A percentile compares a stretch with the other conserved stretches of the same genome.
Evolutionary conservation across 1,140 invertebrate genomes (phyloP).

Genomic region (Nautilus pompilius): DNA sequence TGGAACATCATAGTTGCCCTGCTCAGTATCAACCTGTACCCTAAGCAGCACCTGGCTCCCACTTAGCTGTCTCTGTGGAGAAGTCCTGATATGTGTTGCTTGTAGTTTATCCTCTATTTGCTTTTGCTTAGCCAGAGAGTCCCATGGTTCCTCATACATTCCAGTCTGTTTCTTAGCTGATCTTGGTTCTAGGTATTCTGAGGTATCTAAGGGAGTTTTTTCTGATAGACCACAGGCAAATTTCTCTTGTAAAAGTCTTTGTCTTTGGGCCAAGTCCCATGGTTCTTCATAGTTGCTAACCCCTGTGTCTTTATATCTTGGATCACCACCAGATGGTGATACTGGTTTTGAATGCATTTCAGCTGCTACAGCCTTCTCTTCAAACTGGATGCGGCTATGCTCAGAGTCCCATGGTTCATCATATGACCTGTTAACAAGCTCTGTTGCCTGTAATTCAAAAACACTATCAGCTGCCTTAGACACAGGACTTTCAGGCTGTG

Average conservation of each 20-base stretch:
- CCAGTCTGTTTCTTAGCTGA: conserved; percentile 1
- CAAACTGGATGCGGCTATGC: conserved; percentile 8
- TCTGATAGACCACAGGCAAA: not conserved
- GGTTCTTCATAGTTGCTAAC: conserved; percentile 24
- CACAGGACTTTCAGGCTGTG: not conserved
- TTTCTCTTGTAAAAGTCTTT: conserved; percentile 2
- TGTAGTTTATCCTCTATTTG: conserved; percentile 27
- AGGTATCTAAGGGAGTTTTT: not conserved
- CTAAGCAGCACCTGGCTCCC: conserved; percentile 6
- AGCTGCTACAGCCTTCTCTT: conserved; percentile 5
- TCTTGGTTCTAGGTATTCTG: not conserved
- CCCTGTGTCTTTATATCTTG: not conserved
- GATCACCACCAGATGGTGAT: not conserved
- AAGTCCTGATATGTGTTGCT: conserved; percentile 14
- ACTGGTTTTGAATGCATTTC: conserved; percentile 3
- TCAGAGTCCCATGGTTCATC: conserved; percentile 26
- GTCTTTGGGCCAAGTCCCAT: conserved; percentile 20
- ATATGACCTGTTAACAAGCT: conserved; percentile 7
- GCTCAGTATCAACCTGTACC: not conserved
- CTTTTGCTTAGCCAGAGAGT: conserved; percentile 25
- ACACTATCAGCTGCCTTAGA: not conserved
- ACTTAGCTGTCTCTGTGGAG: conserved; percentile 5
- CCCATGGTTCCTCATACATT: conserved; percentile 39
- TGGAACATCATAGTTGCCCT: conserved; percentile 1
- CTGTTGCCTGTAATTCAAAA: not conserved